Evolutionary conservation across 2,888 invertebrate species (phyloP), one percentile per base, ranked within the genome.

Genomic region (Nebria salina): DNA sequence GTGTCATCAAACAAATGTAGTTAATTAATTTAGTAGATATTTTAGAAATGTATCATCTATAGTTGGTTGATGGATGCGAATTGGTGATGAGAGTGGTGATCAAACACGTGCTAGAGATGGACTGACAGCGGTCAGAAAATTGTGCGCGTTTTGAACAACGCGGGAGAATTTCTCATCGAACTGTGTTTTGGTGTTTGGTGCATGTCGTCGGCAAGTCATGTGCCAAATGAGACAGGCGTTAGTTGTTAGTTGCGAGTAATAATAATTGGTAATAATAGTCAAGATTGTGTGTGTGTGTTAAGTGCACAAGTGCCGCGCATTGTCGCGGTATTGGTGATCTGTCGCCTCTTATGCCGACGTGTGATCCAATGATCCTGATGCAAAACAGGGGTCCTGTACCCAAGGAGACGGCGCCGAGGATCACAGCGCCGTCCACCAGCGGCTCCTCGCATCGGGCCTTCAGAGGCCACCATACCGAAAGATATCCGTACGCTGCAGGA

Each of bases 331-430:
- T 54, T 54, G 54, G 54, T 54, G 54, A 54, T 54, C 54, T 54
- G 54, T 54, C 54, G 54, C 13, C 34, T 70, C 70, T 54, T 65
- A 81, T 81, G 81, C 81, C 76, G 76, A 81, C 81, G 64, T 81
- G 81, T 43, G 81, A 76, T 13, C 73, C 76, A 81, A 76, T 76
- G 81, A 72, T 81, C 81, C 81, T 81, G 66, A 81, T 81, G 81
- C 81, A 81, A 66, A 76, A 81, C 73, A 72, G 76, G 76, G 76
- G 81, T 75, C 54, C 75, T 42, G 75, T 80, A 72, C 72, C 75
- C 75, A 80, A 75, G 65, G 80, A 80, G 80, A 75, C 75, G 54
- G 65, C 80, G 70, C 70, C 70, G 68, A 42, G 75, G 65, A 72
- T 75, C 41, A 68, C 75, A 26, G 34, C 65, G 75, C 72, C 80